phyloP scores from a whole-genome alignment of 2,888 invertebrate species.

The Hoplodrina ambigua region DNA sequence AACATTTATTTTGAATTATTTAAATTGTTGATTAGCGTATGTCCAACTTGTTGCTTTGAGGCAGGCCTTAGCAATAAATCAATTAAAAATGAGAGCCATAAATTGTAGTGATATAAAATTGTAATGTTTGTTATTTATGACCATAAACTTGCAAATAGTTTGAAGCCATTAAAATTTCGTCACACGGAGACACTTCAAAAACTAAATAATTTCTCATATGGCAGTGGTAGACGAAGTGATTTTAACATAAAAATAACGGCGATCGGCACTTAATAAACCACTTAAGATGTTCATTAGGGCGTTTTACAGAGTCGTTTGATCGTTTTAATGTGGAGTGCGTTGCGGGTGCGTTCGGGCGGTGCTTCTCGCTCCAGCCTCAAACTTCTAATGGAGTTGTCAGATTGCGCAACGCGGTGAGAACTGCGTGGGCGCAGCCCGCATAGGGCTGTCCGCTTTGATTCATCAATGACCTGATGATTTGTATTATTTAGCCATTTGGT shows the following conservation, averaged over 20 bases:
- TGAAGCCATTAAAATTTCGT: slow-evolving; percentile 62
- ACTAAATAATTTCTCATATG: slow-evolving; percentile 73
- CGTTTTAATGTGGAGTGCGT: slow-evolving; percentile 84
- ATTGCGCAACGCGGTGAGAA: slow-evolving; percentile 84
- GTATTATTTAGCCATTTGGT: slow-evolving; percentile 31
- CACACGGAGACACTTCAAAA: slow-evolving; percentile 61
- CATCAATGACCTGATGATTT: slow-evolving; percentile 44
- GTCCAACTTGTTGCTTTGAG: slow-evolving; percentile 46
- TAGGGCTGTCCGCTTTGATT: slow-evolving; percentile 72
- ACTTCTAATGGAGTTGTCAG: slow-evolving; percentile 87
- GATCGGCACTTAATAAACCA: slow-evolving; percentile 88
- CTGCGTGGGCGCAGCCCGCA: slow-evolving; percentile 75
- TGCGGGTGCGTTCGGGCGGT: slow-evolving; percentile 69
- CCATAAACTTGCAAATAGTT: slow-evolving; percentile 64
- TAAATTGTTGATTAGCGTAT: slow-evolving; percentile 49
- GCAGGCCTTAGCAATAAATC: slow-evolving; percentile 56
- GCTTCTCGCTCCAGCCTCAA: slow-evolving; percentile 64
- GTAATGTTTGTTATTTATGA: slow-evolving; percentile 53
- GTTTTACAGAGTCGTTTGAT: slow-evolving; percentile 83
- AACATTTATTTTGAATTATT: slow-evolving; percentile 55
- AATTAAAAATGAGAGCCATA: slow-evolving; percentile 58
- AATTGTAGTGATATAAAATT: slow-evolving; percentile 53
- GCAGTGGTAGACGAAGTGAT: slow-evolving; percentile 74
- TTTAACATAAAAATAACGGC: slow-evolving; percentile 88
- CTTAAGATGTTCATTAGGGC: slow-evolving; percentile 88